Evolutionary conservation across 1,140 invertebrate species (phyloP).

Genomic region (Calephelis nemesis): DNA sequence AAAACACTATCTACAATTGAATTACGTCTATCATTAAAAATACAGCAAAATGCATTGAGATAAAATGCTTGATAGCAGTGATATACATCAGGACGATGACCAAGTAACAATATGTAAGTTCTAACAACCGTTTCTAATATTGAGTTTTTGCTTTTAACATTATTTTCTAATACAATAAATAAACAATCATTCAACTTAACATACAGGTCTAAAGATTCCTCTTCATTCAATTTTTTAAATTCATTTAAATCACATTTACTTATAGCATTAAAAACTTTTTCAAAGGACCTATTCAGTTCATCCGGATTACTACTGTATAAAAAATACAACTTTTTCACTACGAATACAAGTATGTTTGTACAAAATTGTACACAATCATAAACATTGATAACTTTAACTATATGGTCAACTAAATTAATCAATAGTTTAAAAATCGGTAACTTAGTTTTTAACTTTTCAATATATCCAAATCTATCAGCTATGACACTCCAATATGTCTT

Average conservation of each 20-base stretch:
- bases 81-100: conserved; percentile 43
- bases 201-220: conserved; percentile 47
- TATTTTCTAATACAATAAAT: conserved; percentile 52
- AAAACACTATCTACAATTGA: conserved; percentile 42
- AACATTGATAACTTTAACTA: conserved; percentile 47
- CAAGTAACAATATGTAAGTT: conserved; percentile 37
- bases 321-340: conserved; percentile 54
- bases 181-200: conserved; percentile 55
- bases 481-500: conserved; percentile 64
- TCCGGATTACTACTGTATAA: conserved; percentile 43
- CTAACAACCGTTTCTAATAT: conserved; percentile 37
- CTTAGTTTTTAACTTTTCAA: conserved; percentile 54
- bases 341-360: conserved; percentile 43
- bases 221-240: conserved; percentile 43
- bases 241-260: conserved; percentile 36
- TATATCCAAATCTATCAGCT: conserved; percentile 51
- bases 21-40: conserved; percentile 42
- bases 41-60: conserved; percentile 48
- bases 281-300: conserved; percentile 40
- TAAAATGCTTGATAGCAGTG: conserved; percentile 58
- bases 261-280: conserved; percentile 47
- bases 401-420: conserved; percentile 51
- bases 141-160: conserved; percentile 39
- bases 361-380: conserved; percentile 54
- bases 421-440: conserved; percentile 46